Evolutionary conservation across 2,888 invertebrate genomes (phyloP), one percentile per base, ranked within the genome.

Genomic region (Drosophila histrio): DNA sequence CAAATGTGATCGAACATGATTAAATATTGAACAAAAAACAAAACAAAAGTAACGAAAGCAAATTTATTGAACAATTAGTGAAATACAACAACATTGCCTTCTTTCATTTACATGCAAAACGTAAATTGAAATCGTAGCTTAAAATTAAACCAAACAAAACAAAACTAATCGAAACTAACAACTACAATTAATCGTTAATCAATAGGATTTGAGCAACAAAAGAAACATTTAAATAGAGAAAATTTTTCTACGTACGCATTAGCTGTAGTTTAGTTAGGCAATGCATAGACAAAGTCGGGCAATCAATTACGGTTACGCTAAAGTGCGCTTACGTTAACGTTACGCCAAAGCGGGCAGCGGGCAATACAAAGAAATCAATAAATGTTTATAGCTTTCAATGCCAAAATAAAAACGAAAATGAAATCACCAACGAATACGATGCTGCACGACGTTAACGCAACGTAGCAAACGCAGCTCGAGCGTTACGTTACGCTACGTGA

Each of bases 401-500:
- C 80, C 79, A 90, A 87, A 82, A 87, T 90, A 46, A 89, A 89
- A 84, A 88, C 89, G 73, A 90, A 90, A 89, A 91, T 89, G 89
- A 90, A 90, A 89, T 83, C 89, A 76, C 86, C 86, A 67, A 78
- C 82, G 72, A 81, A 87, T 63, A 88, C 89, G 84, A 75, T 78
- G 77, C 62, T 46, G 75, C 72, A 70, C 43, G 59, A 77, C 82
- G 82, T 81, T 8, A 75, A 65, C 72, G 81, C 72, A 66, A 88
- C 83, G 78, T 80, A 88, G 82, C 87, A 72, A 52, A 54, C 28
- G 52, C 54, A 66, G 64, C 53, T 43, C 46, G 43, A 67, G 72
- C 77, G 86, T 85, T 70, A 79, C 79, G 79, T 57, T 65, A 56
- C 69, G 72, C 44, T 47, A 62, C 72, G 77, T 72, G 61, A 57